phyloP scores from a whole-genome alignment of 2,113 vertebrate genomes.

The Misgurnus mizolepis region DNA sequence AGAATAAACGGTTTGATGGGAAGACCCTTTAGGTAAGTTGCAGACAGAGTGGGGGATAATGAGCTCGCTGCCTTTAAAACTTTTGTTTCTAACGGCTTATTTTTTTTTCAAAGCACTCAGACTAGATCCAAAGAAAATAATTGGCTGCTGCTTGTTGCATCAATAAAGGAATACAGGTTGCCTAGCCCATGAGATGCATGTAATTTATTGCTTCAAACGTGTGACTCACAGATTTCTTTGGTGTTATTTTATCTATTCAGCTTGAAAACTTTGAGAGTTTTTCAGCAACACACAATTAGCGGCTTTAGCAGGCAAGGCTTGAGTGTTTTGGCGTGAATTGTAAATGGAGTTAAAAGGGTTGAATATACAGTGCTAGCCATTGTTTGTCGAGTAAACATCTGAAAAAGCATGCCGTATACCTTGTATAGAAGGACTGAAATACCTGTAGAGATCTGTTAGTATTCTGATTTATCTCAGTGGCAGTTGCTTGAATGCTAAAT shows the following conservation, averaged over 20 bases:
- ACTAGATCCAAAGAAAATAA: conserved; percentile 11
- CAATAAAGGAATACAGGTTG: background rate
- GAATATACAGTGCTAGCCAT: background rate
- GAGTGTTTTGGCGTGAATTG: background rate
- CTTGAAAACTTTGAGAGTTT: background rate
- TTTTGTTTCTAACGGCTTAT: conserved; percentile 29
- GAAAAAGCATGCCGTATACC: background rate
- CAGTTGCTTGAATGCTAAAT: background rate
- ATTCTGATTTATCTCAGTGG: background rate
- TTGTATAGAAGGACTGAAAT: background rate
- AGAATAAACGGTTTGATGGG: conserved; percentile 45
- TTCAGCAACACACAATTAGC: background rate
- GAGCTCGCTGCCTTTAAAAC: conserved; percentile 34
- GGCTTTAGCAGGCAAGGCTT: background rate
- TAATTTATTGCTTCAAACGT: conserved; percentile 9
- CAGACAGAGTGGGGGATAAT: conserved; percentile 41
- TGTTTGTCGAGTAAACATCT: background rate
- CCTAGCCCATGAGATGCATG: background rate
- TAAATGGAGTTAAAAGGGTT: background rate
- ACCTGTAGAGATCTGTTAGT: background rate
- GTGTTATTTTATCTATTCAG: background rate
- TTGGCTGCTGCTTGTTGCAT: conserved; percentile 7
- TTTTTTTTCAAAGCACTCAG: background rate
- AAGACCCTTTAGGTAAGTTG: conserved; percentile 31
- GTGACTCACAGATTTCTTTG: background rate